Conservation (phyloP, 2,797 vertebrate species). For the Centroberyx gerrardi region DNA sequence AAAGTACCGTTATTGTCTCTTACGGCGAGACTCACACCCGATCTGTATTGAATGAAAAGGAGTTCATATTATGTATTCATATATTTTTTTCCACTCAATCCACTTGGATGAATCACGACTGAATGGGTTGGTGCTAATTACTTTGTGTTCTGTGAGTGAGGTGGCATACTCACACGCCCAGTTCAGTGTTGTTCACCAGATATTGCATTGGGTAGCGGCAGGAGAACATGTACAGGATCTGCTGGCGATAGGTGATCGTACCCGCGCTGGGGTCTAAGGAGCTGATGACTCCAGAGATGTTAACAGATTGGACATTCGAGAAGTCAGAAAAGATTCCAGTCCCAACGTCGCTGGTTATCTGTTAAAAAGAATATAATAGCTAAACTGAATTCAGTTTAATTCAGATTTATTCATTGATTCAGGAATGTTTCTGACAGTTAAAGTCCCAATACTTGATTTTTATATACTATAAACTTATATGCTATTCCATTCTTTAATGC, state of each 20-base stretch:
- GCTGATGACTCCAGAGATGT: conserved; percentile 79
- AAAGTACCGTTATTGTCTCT: conserved; percentile 84
- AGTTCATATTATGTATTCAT: not conserved
- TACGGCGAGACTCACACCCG: conserved; percentile 78
- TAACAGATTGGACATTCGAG: conserved; percentile 79
- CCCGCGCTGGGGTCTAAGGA: conserved; percentile 69
- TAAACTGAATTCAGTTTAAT: not conserved
- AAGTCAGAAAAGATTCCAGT: conserved; percentile 70
- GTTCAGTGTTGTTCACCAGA: conserved; percentile 83
- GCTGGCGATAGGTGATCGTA: conserved; percentile 77
- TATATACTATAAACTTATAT: not conserved
- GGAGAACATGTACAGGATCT: conserved; percentile 84
- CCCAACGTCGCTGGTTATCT: conserved; percentile 72
- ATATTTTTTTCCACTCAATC: not conserved
- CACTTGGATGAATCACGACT: not conserved
- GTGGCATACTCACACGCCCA: conserved; percentile 82
- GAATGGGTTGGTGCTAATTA: not conserved
- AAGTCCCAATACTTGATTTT: not conserved
- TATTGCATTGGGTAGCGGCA: conserved; percentile 86
- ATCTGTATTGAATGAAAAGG: conserved; percentile 64
- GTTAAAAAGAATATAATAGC: conserved; percentile 5
- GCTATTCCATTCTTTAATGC: not conserved
- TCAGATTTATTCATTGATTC: not conserved
- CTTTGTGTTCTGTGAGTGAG: not conserved
- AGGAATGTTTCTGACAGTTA: not conserved